phyloP scores from a whole-genome alignment of 2,797 vertebrate species.

The Kryptopterus vitreolus region DNA sequence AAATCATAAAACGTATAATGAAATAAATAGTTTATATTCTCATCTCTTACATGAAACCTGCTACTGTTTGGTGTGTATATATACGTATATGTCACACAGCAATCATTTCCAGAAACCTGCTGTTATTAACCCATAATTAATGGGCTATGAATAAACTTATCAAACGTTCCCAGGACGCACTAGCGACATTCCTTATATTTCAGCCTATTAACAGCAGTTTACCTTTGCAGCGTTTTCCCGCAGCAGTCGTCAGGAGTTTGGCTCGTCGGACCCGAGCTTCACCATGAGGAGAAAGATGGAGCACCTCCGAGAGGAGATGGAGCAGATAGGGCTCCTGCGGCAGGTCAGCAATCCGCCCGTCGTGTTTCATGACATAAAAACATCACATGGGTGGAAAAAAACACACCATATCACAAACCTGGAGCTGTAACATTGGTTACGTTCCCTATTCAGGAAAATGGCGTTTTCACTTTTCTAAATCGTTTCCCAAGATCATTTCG shows the following conservation, averaged over 20 bases:
- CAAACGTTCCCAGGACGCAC: background rate
- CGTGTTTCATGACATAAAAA: background rate
- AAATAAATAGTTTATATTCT: background rate
- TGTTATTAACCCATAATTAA: too few relatives aligned
- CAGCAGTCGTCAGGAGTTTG: slow-evolving; percentile 82
- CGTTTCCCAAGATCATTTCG: too few relatives aligned
- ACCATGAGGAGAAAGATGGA: slow-evolving; percentile 99
- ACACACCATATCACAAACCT: background rate
- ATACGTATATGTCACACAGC: too few relatives aligned
- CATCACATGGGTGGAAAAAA: background rate
- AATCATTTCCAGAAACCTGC: too few relatives aligned
- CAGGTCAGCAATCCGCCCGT: slow-evolving; percentile 70
- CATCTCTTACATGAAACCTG: background rate
- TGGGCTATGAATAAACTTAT: background rate
- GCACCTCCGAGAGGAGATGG: slow-evolving; percentile 93
- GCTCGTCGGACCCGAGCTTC: slow-evolving; percentile 88
- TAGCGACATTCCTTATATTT: background rate
- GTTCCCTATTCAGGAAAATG: too few relatives aligned
- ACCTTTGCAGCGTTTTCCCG: slow-evolving; percentile 83
- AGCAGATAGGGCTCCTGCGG: slow-evolving; percentile 88
- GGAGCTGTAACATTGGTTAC: too few relatives aligned
- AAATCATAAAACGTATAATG: background rate
- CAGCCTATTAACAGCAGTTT: background rate
- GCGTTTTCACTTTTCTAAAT: too few relatives aligned
- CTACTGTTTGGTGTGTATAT: background rate